Base-by-base conservation (phyloP, 2,113 vertebrate genomes). In the Monarcha castaneiventris region DNA sequence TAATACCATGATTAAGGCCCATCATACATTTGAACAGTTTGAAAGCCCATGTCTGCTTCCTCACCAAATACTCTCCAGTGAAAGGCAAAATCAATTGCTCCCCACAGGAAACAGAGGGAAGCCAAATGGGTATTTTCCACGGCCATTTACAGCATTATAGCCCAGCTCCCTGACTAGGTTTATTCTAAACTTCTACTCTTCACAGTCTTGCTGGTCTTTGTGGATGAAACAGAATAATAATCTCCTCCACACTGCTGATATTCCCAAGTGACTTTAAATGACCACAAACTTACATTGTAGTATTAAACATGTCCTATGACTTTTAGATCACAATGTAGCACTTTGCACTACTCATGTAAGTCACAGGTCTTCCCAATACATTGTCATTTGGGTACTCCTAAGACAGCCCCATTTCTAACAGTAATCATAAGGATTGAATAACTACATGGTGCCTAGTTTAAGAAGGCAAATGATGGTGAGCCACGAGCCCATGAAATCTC, bases 21-120 rank as follows among this genome's bases (percentile, higher is more conserved):
- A 78, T 75, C 96, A 90, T 67, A 81, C 56, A 66, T 94, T 94
- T 82, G 88, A 95, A 52, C 73, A 15, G 54, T 84, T 95, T 10
- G 6, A 88, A 93, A 96, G 26, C 37, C 64, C 76, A 39, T 93
- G 56, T 84, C 63, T 72, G n/a, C 73, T 90, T 81, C 76, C 56
- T 63, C 49, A 84, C 68, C 1, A 14, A 75, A 56, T 39, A 15
- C 11, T 49, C 12, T 1, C 51, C 69, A 58, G 17, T 33, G 39
- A 48, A 94, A 92, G 32, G n/a, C 44, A 89, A 95, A 92, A 95
- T 84, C 90, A 89, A 96, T 95, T 90, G 88, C 61, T 75, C 59
- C 35, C 87, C 27, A 30, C 56, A 39, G 89, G 80, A 92, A 90
- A 74, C 7, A 61, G 61, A 30, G 9, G 49, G 68, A 88, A 94